Percentiles rank a stretch among this genome's conserved stretches.
phyloP scores from a whole-genome alignment of 2,113 vertebrate species.

The Irena cyanogastra region DNA sequence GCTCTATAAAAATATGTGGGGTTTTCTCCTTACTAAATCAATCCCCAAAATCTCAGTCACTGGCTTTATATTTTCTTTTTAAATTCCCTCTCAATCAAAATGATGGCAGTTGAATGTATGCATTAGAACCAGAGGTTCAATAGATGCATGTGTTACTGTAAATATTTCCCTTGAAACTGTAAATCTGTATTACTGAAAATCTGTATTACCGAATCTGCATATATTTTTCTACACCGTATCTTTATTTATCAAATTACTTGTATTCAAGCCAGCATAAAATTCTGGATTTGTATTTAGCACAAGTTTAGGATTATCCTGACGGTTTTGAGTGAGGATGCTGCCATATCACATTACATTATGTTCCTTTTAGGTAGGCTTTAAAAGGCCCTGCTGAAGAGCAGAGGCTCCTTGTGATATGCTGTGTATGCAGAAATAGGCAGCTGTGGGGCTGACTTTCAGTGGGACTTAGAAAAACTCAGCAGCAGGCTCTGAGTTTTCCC shows the following conservation, averaged over 20 bases:
- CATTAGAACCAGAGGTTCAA: not conserved
- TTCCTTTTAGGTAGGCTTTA: not conserved
- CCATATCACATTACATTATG: fast-evolving
- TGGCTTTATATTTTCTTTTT: not conserved
- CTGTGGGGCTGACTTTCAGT: no score
- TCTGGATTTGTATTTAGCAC: not conserved
- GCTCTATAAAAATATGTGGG: not conserved
- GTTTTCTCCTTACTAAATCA: not conserved
- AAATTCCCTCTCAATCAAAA: not conserved
- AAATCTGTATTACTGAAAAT: not conserved
- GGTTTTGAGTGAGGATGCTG: not conserved
- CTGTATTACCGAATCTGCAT: not conserved
- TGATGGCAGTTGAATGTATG: not conserved
- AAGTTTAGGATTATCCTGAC: not conserved
- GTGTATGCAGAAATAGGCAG: not conserved
- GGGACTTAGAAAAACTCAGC: no score
- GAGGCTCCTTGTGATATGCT: not conserved
- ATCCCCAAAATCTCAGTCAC: not conserved
- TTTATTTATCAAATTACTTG: not conserved
- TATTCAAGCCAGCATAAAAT: not conserved
- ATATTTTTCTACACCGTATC: not conserved
- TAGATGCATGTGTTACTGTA: not conserved
- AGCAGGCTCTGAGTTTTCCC: no score
- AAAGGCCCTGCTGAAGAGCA: not conserved
- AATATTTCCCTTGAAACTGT: not conserved